Percentiles rank a stretch among this genome's conserved stretches.
Evolutionary conservation across 1,140 invertebrate genomes (phyloP).

Genomic region (Eubasilissa regina): DNA sequence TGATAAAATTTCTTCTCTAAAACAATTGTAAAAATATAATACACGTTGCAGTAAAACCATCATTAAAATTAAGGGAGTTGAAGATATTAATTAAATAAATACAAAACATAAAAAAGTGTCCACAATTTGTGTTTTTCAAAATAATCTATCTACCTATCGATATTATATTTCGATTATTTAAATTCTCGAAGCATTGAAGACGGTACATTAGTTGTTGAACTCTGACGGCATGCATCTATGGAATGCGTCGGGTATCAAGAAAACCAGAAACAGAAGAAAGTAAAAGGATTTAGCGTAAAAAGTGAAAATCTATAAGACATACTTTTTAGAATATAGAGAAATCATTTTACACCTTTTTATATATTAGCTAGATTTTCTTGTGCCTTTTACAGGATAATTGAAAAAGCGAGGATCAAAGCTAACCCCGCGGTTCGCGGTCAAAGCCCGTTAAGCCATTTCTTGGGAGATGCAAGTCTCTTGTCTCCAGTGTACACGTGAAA

Average conservation of each 20-base stretch:
- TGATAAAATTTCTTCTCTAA: no score
- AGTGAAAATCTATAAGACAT: background rate
- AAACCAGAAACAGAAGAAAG: background rate
- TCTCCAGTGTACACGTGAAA: background rate
- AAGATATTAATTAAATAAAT: no score
- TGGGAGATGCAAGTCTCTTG: background rate
- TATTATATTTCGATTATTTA: no score
- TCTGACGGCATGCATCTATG: conserved; percentile 5
- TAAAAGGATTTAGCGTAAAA: background rate
- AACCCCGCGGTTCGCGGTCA: conserved; percentile 24
- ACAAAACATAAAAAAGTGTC: no score
- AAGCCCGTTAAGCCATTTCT: conserved; percentile 15
- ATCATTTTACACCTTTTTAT: background rate
- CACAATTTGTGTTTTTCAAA: no score
- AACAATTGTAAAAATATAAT: no score
- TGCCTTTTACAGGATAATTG: background rate
- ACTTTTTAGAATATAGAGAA: background rate
- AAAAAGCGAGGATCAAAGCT: background rate
- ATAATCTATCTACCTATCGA: no score
- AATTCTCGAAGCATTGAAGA: no score
- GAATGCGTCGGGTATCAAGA: background rate
- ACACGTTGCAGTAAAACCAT: no score
- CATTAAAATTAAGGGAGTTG: no score
- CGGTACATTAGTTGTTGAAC: background rate
- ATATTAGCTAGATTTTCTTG: background rate